phyloP scores from a whole-genome alignment of 2,888 invertebrate genomes.

The Scelioninae gen. 1 region DNA sequence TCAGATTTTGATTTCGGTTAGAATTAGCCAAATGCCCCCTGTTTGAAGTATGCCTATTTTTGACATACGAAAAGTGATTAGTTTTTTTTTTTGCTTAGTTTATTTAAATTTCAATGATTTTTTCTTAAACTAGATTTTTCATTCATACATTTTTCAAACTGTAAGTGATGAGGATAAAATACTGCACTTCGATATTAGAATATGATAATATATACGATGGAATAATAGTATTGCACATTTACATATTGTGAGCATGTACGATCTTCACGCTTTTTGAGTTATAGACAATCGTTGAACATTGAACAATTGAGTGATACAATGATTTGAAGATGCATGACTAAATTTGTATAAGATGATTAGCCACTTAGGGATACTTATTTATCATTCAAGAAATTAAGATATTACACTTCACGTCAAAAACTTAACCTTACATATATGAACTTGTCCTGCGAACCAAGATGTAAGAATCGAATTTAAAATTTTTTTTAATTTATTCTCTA shows the following conservation, averaged over 20 bases:
- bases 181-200: slow-evolving; percentile 11
- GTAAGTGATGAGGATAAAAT: slow-evolving; percentile 15
- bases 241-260: slow-evolving; percentile 36
- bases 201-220: slow-evolving; percentile 12
- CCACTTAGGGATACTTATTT: not conserved
- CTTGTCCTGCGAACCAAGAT: too few species aligned
- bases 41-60: too few species aligned
- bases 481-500: too few species aligned
- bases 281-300: slow-evolving; percentile 43
- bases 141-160: not conserved
- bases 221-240: slow-evolving; percentile 36
- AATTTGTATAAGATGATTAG: slow-evolving; percentile 31
- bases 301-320: slow-evolving; percentile 41
- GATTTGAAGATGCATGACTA: slow-evolving; percentile 44
- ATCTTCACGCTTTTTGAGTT: slow-evolving; percentile 50
- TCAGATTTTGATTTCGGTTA: too few species aligned
- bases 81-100: too few species aligned
- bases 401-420: too few species aligned
- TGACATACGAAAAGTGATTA: too few species aligned
- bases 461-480: too few species aligned
- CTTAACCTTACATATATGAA: too few species aligned
- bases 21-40: too few species aligned
- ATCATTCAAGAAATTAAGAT: not conserved
- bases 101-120: not conserved
- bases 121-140: not conserved